Base-by-base conservation (phyloP, 2,797 vertebrate species). In the Coranthus polyacanthus region DNA sequence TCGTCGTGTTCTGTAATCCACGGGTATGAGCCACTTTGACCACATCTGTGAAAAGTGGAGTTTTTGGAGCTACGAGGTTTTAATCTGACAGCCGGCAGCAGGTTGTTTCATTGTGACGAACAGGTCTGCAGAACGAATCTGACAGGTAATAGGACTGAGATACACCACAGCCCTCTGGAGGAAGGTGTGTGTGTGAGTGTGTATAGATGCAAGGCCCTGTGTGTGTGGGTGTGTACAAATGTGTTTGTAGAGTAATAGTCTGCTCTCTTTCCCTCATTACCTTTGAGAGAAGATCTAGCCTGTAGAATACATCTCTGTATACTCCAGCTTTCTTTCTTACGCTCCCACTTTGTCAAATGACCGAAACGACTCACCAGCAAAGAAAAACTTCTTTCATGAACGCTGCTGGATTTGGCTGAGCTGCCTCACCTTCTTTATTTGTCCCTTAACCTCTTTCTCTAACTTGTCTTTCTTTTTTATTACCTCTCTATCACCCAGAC, bases 401-500 rank as follows among this genome's bases (percentile, higher is more conserved):
- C 16, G 0, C 52, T 43, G 12, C 39, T 2, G 1, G 52, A 66
- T 54, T 24, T 57, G 42, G 38, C 20, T 8, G 36, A 43, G 55
- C 65, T 20, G 59, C 41, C 26, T 37, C 5, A 1, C 29, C 36
- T 32, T 22, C 21, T 12, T 36, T 46, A n/a, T 43, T 18, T 29
- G 42, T 51, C 60, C 13, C 62, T 56, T 62, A 68, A 66, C 79
- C 51, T 60, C 13, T 1, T 6, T 24, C 16, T 59, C 62, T 78
- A 20, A 78, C 18, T 11, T 24, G 10, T 57, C 2, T 54, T 12
- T 50, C 58, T 55, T 15, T 39, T 44, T 38, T 21, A 15, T 57
- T 45, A 0, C 37, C 41, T 55, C 9, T 81, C 64, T 11, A 42
- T 56, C 55, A 8, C 51, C 12, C 85, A 97, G 96, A 97, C 32